phyloP scores from a whole-genome alignment of 2,888 invertebrate genomes.

The Dicyrtomina minuta region DNA sequence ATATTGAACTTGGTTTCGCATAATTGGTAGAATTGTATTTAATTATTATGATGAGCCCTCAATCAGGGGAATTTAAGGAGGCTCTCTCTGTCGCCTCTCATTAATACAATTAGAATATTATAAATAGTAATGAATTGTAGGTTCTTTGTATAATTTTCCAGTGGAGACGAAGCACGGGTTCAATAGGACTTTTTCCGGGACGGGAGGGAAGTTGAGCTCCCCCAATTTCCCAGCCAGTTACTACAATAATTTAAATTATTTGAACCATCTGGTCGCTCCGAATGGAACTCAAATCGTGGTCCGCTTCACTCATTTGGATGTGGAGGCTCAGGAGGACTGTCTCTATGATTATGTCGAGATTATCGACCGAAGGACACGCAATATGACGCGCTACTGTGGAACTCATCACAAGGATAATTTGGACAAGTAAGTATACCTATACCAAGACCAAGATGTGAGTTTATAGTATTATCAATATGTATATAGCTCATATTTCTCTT shows the following conservation, averaged over 20 bases:
- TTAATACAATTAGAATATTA: too few species aligned
- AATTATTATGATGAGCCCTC: too few species aligned
- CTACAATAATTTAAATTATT: slow-evolving; percentile 71
- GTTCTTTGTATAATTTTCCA: too few species aligned
- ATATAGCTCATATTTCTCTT: too few species aligned
- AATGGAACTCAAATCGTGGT: slow-evolving; percentile 68
- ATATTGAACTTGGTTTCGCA: too few species aligned
- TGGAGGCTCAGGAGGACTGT: slow-evolving; percentile 75
- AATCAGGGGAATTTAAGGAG: too few species aligned
- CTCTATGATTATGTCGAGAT: slow-evolving; percentile 77
- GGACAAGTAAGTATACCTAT: slow-evolving; percentile 47
- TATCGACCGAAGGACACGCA: slow-evolving; percentile 55
- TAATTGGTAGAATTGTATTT: too few species aligned
- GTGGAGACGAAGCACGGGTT: slow-evolving; percentile 59
- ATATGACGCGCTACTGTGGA: slow-evolving; percentile 48
- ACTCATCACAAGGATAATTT: slow-evolving; percentile 39
- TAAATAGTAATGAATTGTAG: too few species aligned
- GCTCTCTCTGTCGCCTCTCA: too few species aligned
- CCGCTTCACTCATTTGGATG: slow-evolving; percentile 68
- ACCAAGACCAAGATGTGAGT: too few species aligned
- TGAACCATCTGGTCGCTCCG: slow-evolving; percentile 68
- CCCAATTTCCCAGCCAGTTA: slow-evolving; percentile 72
- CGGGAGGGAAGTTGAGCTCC: slow-evolving; percentile 67
- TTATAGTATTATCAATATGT: too few species aligned
- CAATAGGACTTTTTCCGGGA: slow-evolving; percentile 68